Evolutionary conservation across 2,113 vertebrate species (phyloP), one percentile per base, ranked within the genome.

Genomic region (Gallinago jamesoni): DNA sequence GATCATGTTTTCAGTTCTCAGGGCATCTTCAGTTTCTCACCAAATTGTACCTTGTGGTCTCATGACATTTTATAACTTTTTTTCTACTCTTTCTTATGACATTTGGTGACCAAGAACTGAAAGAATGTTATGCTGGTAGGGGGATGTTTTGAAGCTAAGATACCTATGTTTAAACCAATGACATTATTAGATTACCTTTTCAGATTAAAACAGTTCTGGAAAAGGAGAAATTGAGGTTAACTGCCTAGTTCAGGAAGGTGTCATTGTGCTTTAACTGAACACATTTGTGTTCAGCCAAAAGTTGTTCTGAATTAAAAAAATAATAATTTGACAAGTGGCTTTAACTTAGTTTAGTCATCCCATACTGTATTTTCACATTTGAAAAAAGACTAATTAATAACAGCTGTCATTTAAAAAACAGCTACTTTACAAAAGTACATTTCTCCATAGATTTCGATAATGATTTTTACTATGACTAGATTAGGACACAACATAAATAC

Each of bases 341-440:
- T 87, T 96, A 86, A 92, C n/a, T 84, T 92, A 87, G 92, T 93
- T 95, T 96, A 66, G 39, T 63, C 53, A 87, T 95, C 62, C 43
- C 35, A 70, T 87, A 83, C 15, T 17, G 33, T 89, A 87, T 93
- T 96, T 97, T 94, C 75, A 93, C 55, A 87, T 69, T 91, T 90
- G 93, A 97, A 72, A 93, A 91, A 86, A 76, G 21, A 68, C 53
- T 60, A 95, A 94, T 93, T 92, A 94, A 89, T 94, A 96, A 95
- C 78, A 93, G 35, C 69, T 94, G 82, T 87, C 6, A n/a, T 85
- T 94, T 96, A 55, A 96, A 97, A 96, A 41, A 2, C 23, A 94
- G 43, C 67, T 79, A 66, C 52, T 91, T 53, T 64, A 66, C 39
- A 89, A 77, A 91, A 88, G 82, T 78, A 47, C 14, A 45, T 94